Conservation (phyloP, 1,140 invertebrate species). For the Potamilus streckersoni region DNA sequence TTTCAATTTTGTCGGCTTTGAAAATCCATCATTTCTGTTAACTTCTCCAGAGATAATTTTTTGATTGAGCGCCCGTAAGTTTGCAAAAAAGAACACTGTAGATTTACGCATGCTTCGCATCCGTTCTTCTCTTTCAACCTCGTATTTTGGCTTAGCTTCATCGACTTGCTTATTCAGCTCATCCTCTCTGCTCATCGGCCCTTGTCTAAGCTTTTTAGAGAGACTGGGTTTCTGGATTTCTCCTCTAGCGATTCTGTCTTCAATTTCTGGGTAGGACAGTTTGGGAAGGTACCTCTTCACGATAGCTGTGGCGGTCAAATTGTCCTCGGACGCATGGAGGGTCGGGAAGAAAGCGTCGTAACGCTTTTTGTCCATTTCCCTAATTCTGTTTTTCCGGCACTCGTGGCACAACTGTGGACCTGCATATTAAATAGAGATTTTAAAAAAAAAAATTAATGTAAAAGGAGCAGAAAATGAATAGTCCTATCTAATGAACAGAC, state of each 20-base stretch:
- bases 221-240: slow-evolving; percentile 30
- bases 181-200: background rate
- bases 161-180: slow-evolving; percentile 9
- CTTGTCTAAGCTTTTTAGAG: background rate
- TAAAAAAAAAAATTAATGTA: no score
- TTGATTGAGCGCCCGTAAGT: slow-evolving; percentile 38
- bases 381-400: slow-evolving; percentile 33
- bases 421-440: background rate
- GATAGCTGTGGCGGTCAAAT: slow-evolving; percentile 34
- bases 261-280: slow-evolving; percentile 36
- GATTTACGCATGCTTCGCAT: slow-evolving; percentile 1
- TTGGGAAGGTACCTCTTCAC: slow-evolving; percentile 32
- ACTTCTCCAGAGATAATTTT: slow-evolving; percentile 39
- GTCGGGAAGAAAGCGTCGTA: slow-evolving; percentile 38
- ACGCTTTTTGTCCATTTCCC: slow-evolving; percentile 27
- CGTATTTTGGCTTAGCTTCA: slow-evolving; percentile 3
- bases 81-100: slow-evolving; percentile 37
- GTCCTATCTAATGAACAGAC: no score
- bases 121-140: background rate
- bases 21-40: slow-evolving; percentile 22
- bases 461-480: no score
- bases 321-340: slow-evolving; percentile 33
- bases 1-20: background rate
- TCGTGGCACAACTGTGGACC: slow-evolving; percentile 41
- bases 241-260: slow-evolving; percentile 36